A percentile compares a stretch with the other conserved stretches of the same genome.
Conservation (phyloP, 2,888 invertebrate genomes). For the Tipula vernalis region DNA sequence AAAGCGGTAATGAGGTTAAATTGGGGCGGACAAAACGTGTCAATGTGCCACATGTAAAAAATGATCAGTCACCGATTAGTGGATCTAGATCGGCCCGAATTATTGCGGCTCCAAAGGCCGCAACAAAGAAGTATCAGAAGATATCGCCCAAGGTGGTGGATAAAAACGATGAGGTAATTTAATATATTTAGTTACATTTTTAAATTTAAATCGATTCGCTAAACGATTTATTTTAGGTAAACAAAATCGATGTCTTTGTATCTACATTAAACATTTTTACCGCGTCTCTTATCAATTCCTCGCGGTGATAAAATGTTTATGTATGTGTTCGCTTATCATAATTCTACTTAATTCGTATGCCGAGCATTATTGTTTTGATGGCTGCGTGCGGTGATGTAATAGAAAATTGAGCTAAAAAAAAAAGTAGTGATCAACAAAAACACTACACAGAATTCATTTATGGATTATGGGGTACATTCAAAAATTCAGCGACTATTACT, state of each 20-base stretch:
- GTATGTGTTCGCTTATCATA: neutral
- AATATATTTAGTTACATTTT: neutral
- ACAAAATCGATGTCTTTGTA: neutral
- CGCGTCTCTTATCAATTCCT: neutral
- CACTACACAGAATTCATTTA: too few species aligned
- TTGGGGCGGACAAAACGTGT: neutral
- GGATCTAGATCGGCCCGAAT: neutral
- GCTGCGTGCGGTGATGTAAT: neutral
- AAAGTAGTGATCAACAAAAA: too few species aligned
- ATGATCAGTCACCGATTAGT: neutral
- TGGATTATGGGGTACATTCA: too few species aligned
- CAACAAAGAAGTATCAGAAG: neutral
- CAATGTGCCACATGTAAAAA: constrained; percentile 1
- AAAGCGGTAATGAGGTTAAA: constrained; percentile 1
- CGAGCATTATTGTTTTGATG: neutral
- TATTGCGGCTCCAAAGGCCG: neutral
- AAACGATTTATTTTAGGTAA: neutral
- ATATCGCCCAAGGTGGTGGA: neutral
- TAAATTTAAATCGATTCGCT: neutral
- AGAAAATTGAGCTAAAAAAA: too few species aligned
- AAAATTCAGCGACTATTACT: too few species aligned
- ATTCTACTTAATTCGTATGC: neutral
- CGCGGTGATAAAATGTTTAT: neutral
- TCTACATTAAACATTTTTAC: neutral
- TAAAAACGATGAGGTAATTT: neutral